Evolutionary conservation across 2,888 invertebrate genomes (phyloP).

Genomic region (Volucella inanis): DNA sequence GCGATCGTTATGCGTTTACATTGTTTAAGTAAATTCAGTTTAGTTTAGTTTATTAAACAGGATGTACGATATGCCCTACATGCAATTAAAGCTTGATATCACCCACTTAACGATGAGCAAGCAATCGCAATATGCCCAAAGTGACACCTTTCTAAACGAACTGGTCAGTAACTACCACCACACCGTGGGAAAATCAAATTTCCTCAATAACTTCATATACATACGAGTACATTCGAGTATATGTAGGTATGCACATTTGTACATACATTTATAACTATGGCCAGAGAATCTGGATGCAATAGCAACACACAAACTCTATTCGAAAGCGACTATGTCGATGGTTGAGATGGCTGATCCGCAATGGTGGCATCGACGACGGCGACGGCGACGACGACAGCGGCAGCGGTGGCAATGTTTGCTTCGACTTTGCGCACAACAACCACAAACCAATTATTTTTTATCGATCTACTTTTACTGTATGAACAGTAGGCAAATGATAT

Average conservation of each 20-base stretch:
- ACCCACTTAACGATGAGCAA: constrained; percentile 57
- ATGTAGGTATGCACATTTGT: too few species aligned
- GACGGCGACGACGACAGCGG: background rate
- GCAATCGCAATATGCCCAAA: constrained; percentile 67
- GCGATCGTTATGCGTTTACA: constrained; percentile 56
- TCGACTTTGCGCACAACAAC: constrained; percentile 51
- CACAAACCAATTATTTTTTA: constrained; percentile 75
- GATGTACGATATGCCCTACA: constrained; percentile 60
- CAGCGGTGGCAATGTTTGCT: constrained; percentile 23
- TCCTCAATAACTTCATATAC: constrained; percentile 60
- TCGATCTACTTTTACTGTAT: constrained; percentile 65
- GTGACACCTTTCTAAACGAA: constrained; percentile 74
- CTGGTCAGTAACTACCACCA: constrained; percentile 26
- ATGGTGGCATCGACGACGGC: background rate
- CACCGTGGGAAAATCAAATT: constrained; percentile 73
- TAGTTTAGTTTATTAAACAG: constrained; percentile 12
- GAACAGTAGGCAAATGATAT: constrained; percentile 73
- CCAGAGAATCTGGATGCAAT: constrained; percentile 31
- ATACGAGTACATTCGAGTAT: background rate
- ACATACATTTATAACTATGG: background rate
- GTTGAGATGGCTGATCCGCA: background rate
- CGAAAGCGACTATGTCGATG: background rate
- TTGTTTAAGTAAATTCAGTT: background rate
- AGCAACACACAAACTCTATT: constrained; percentile 29
- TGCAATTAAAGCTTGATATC: constrained; percentile 72